Conservation (phyloP, 2,113 vertebrate genomes). For the Sarotherodon lohbergeri region DNA sequence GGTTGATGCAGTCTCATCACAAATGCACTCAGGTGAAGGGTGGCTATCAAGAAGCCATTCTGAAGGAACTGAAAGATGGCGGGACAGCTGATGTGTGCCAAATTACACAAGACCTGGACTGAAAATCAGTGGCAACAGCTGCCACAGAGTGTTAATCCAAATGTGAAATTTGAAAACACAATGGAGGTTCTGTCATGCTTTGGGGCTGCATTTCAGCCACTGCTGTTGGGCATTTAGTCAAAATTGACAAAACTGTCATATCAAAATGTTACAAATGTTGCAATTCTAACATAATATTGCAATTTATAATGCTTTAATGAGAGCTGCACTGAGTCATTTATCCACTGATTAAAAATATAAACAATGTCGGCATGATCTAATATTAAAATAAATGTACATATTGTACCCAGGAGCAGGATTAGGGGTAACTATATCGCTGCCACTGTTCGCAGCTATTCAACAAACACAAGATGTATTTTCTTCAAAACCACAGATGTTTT, state of each 20-base stretch:
- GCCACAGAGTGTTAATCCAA: neutral
- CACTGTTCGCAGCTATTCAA: neutral
- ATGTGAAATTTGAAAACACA: neutral
- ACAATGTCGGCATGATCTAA: accelerated
- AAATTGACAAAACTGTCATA: neutral
- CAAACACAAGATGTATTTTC: neutral
- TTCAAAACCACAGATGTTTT: neutral
- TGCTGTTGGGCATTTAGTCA: too few species aligned
- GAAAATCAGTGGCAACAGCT: neutral
- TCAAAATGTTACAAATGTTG: neutral
- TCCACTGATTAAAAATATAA: neutral
- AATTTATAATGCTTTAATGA: neutral
- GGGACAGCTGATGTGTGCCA: neutral
- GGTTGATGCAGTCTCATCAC: neutral
- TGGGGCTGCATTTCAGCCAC: too few species aligned
- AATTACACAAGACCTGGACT: neutral
- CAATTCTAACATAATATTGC: neutral
- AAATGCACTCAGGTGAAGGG: neutral
- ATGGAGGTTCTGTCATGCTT: neutral
- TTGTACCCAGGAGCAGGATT: neutral
- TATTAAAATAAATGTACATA: neutral
- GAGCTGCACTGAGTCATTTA: neutral
- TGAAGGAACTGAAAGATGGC: neutral
- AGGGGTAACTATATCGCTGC: neutral
- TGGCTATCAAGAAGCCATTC: neutral